These are phyloP conservation scores for Echiichthys vipera DNA, from an alignment of 2,797 vertebrate species.

Conservation along the genomic window DNA sequence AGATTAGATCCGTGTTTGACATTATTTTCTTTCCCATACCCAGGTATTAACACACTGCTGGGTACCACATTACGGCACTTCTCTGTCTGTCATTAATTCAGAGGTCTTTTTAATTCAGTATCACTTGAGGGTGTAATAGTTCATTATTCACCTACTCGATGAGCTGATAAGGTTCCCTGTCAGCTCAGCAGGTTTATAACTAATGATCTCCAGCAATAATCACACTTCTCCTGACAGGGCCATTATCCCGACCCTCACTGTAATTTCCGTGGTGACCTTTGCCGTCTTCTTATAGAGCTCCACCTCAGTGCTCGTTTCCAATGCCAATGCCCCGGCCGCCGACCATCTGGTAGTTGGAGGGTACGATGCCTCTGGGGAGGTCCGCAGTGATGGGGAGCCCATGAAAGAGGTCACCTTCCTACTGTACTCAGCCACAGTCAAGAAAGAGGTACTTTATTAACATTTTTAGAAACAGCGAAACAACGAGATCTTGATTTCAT, in stretches of 20 bases:
- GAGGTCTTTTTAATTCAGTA: conserved; percentile 30
- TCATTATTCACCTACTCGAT: conserved; percentile 29
- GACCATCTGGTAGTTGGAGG: conserved; percentile 92
- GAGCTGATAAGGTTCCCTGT: conserved; percentile 36
- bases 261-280: conserved; percentile 23
- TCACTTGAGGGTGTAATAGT: conserved; percentile 2
- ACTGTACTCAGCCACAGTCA: conserved; percentile 90
- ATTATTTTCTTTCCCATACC: background rate
- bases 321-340: conserved; percentile 89
- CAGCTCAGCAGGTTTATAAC: conserved; percentile 38
- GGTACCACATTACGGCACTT: background rate
- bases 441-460: conserved; percentile 85
- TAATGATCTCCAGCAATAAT: conserved; percentile 47
- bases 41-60: conserved; percentile 6
- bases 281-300: conserved; percentile 79
- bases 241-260: conserved; percentile 24
- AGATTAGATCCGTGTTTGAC: background rate
- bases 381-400: conserved; percentile 96
- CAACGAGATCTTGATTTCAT: background rate
- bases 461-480: background rate
- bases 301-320: conserved; percentile 90
- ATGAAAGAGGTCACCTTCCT: conserved; percentile 99
- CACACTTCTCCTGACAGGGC: conserved; percentile 13
- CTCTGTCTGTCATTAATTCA: background rate
- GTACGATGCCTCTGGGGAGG: conserved; percentile 95